phyloP scores from a whole-genome alignment of 2,797 vertebrate genomes.

The Phaenicophaeus curvirostris region DNA sequence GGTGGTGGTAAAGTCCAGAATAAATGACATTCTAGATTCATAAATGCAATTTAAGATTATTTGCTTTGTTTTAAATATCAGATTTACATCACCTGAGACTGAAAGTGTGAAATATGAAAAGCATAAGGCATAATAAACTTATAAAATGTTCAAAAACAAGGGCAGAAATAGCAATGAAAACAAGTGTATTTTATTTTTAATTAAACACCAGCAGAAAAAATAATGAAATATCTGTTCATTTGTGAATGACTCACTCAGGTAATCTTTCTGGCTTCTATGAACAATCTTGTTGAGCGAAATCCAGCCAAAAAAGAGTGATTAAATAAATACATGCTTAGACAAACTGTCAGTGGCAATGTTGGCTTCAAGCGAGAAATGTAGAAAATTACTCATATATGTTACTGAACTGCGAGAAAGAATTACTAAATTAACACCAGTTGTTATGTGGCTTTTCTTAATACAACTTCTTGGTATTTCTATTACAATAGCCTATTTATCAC shows the following conservation, averaged over 20 bases:
- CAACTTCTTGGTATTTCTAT: background rate
- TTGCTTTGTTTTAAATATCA: background rate
- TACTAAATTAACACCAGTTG: background rate
- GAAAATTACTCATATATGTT: background rate
- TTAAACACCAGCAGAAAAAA: background rate
- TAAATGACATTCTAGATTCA: background rate
- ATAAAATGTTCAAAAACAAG: background rate
- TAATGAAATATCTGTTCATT: background rate
- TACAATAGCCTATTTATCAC: background rate
- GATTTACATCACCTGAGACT: background rate
- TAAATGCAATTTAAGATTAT: background rate
- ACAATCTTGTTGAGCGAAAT: background rate
- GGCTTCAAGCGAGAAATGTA: background rate
- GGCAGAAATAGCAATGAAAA: background rate
- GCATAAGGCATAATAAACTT: background rate
- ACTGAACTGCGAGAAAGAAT: background rate
- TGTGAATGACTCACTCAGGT: background rate
- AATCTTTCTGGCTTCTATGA: background rate
- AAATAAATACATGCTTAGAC: background rate
- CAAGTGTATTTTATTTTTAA: background rate
- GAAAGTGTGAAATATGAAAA: background rate
- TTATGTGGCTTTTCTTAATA: background rate
- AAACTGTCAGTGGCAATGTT: background rate
- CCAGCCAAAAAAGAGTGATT: background rate
- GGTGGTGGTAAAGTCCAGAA: background rate